Evolutionary conservation across 2,888 invertebrate genomes (phyloP).

Genomic region (Spicauda simplicius): DNA sequence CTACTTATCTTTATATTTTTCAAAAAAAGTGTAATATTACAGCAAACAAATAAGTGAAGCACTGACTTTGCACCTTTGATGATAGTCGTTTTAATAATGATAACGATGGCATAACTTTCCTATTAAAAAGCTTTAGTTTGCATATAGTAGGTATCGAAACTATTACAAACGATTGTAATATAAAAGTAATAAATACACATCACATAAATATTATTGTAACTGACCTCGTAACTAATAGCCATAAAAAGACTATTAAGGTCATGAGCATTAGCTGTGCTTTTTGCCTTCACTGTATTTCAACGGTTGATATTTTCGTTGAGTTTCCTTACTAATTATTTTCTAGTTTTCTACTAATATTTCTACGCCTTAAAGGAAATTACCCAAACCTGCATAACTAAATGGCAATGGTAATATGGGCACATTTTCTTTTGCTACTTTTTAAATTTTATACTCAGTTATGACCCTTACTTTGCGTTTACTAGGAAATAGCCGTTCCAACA

Average conservation of each 20-base stretch:
- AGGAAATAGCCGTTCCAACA: too few species aligned
- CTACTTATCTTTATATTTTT: too few species aligned
- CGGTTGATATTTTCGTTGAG: slow-evolving; percentile 28
- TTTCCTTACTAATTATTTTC: slow-evolving; percentile 23
- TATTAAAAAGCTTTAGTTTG: too few species aligned
- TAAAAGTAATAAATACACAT: slow-evolving; percentile 31
- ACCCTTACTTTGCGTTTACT: too few species aligned
- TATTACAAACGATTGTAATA: slow-evolving; percentile 18
- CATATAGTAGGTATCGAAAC: not conserved
- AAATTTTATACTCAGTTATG: too few species aligned
- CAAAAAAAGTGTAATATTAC: too few species aligned
- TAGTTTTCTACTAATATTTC: slow-evolving; percentile 22
- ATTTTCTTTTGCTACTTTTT: too few species aligned
- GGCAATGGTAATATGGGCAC: too few species aligned
- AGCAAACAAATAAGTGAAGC: too few species aligned
- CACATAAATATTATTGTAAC: slow-evolving; percentile 25
- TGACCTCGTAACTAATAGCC: slow-evolving; percentile 28
- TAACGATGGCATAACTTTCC: too few species aligned
- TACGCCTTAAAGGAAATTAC: slow-evolving; percentile 3
- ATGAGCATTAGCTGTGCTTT: slow-evolving; percentile 32
- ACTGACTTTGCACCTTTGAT: too few species aligned
- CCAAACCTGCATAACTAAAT: not conserved
- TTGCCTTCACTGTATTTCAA: slow-evolving; percentile 30
- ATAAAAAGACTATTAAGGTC: slow-evolving; percentile 35
- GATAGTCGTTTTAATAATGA: too few species aligned